These are phyloP conservation scores for Anseranas semipalmata DNA, from an alignment of 2,113 vertebrate genomes.

Conservation along the genomic window DNA sequence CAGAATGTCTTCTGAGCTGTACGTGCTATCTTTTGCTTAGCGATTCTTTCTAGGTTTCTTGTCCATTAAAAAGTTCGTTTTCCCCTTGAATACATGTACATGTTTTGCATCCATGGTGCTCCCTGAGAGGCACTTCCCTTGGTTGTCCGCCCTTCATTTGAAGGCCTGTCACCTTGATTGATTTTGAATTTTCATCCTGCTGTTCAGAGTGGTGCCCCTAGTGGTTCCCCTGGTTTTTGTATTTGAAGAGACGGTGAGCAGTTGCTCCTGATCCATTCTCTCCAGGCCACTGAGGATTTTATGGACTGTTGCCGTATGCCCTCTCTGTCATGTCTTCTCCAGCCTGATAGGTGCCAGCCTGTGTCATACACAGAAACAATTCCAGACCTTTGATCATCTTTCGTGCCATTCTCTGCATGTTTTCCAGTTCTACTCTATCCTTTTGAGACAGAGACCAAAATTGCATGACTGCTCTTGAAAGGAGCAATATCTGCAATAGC, in stretches of 20 bases:
- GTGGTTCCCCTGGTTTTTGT: not conserved
- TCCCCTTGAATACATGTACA: not conserved
- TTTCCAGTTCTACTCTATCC: not conserved
- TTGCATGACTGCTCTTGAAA: not conserved
- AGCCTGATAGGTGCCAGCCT: not conserved
- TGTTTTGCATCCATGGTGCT: not conserved
- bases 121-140: not conserved
- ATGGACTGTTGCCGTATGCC: not conserved
- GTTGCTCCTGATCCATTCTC: not conserved
- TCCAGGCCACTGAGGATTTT: not conserved
- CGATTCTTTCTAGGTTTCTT: not conserved
- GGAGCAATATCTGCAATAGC: not conserved
- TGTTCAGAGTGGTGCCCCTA: not conserved
- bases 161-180: not conserved
- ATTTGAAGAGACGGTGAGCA: not conserved
- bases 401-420: not conserved
- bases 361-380: not conserved
- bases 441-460: not conserved
- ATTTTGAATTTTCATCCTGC: not conserved
- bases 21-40: not conserved
- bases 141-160: not conserved
- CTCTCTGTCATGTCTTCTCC: not conserved
- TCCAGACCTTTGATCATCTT: not conserved
- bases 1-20: not conserved
- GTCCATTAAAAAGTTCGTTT: not conserved